Percentiles rank a stretch among this genome's conserved stretches.
These are phyloP conservation scores for Xestobium rufovillosum DNA, from an alignment of 2,888 invertebrate species.

Conservation along the genomic window DNA sequence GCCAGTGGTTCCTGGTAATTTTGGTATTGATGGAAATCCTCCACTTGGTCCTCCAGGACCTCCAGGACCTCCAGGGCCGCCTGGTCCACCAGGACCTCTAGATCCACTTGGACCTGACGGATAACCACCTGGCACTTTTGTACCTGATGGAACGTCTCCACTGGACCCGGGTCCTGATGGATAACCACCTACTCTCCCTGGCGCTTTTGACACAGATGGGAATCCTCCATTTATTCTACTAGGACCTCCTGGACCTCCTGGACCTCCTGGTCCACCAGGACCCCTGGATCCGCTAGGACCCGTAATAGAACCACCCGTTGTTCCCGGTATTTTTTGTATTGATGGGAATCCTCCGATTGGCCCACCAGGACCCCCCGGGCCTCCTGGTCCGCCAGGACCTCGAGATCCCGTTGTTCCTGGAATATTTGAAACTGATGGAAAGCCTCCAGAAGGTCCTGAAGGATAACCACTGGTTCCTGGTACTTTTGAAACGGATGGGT, in stretches of 20 bases:
- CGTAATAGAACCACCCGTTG: conserved; percentile 1
- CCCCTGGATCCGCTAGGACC: conserved; percentile 6
- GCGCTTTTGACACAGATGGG: conserved; percentile 2
- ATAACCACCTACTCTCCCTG: no score
- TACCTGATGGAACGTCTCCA: background rate
- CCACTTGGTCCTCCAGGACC: background rate
- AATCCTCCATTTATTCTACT: conserved; percentile 12
- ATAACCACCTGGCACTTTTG: conserved; percentile 4
- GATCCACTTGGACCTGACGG: conserved; percentile 21
- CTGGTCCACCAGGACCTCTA: conserved; percentile 12
- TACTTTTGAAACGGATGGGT: no score
- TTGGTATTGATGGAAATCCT: no score
- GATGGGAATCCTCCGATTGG: no score
- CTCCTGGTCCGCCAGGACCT: conserved; percentile 4
- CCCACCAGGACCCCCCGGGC: background rate
- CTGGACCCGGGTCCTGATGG: no score
- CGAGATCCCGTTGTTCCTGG: conserved; percentile 20
- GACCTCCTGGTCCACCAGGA: no score
- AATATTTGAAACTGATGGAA: no score
- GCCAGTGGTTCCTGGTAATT: conserved; percentile 5
- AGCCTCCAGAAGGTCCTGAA: no score
- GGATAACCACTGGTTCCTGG: no score
- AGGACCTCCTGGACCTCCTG: no score
- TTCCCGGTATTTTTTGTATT: conserved; percentile 5
- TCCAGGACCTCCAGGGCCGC: conserved; percentile 7